Evolutionary conservation across 2,797 vertebrate species (phyloP).

Genomic region (Acanthornis magna): DNA sequence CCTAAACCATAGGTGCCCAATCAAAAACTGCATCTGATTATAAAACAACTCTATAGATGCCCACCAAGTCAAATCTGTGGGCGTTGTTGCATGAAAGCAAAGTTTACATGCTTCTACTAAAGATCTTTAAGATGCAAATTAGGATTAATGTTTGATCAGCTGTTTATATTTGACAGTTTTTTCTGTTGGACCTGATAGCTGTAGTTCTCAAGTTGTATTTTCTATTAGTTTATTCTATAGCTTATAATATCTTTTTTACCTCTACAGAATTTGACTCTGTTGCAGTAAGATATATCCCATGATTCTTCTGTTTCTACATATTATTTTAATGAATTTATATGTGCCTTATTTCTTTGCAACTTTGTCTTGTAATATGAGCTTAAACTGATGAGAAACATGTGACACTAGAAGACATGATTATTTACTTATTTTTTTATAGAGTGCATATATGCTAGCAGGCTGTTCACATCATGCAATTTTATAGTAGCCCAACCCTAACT

Average conservation of each 20-base stretch:
- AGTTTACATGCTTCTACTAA: background rate
- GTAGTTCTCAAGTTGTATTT: background rate
- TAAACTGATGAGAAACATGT: background rate
- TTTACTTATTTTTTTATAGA: background rate
- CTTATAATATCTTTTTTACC: background rate
- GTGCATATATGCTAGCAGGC: background rate
- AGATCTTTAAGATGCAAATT: background rate
- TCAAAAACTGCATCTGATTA: background rate
- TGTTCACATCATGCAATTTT: background rate
- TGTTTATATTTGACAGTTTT: background rate
- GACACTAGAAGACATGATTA: background rate
- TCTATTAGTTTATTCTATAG: background rate
- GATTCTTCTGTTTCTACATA: background rate
- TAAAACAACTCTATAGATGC: background rate
- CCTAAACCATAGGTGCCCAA: accelerated
- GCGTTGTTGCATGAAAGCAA: background rate
- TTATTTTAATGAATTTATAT: background rate
- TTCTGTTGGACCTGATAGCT: background rate
- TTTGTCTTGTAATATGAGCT: background rate
- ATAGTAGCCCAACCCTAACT: background rate
- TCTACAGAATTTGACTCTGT: background rate
- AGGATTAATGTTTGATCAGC: background rate
- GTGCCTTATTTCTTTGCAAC: background rate
- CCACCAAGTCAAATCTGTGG: background rate
- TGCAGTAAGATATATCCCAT: background rate